Evolutionary conservation across 1,140 invertebrate genomes (phyloP).

Genomic region (Drosophila paulistorum): DNA sequence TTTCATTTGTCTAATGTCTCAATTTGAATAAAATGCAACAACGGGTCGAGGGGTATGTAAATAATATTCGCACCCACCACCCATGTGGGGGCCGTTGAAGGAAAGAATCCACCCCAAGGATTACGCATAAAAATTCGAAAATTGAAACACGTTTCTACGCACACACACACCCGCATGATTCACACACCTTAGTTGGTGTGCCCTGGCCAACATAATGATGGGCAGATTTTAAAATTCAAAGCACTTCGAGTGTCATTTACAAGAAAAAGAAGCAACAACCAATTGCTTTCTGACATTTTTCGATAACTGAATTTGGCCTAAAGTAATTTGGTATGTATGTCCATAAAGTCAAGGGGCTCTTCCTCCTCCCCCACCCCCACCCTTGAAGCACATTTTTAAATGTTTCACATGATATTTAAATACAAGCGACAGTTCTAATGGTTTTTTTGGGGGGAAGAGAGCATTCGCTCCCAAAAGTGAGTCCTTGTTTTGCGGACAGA

Average conservation of each 20-base stretch:
- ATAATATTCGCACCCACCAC: slow-evolving; percentile 52
- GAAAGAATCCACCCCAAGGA: slow-evolving; percentile 41
- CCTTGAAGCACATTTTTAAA: slow-evolving; percentile 65
- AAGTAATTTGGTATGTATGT: slow-evolving; percentile 13
- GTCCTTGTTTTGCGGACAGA: not conserved
- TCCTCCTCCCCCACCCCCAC: not conserved
- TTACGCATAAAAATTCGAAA: slow-evolving; percentile 40
- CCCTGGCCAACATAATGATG: slow-evolving; percentile 22
- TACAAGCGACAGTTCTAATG: slow-evolving; percentile 75
- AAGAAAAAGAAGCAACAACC: slow-evolving; percentile 51
- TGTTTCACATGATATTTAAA: slow-evolving; percentile 77
- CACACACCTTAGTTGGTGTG: slow-evolving; percentile 36
- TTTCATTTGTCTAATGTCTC: slow-evolving; percentile 83
- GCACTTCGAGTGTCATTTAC: slow-evolving; percentile 73
- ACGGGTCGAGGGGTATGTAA: slow-evolving; percentile 48
- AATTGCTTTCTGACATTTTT: slow-evolving; percentile 47
- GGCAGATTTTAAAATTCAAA: slow-evolving; percentile 73
- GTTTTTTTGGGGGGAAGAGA: not conserved
- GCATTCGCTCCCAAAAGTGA: not conserved
- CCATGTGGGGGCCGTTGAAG: not conserved
- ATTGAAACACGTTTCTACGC: slow-evolving; percentile 57
- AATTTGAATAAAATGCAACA: slow-evolving; percentile 77
- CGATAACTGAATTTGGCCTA: slow-evolving; percentile 61
- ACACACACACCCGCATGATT: slow-evolving; percentile 10
- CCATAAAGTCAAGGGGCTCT: not conserved